Evolutionary conservation across 1,140 invertebrate species (phyloP).

Genomic region (Bombus impatiens): DNA sequence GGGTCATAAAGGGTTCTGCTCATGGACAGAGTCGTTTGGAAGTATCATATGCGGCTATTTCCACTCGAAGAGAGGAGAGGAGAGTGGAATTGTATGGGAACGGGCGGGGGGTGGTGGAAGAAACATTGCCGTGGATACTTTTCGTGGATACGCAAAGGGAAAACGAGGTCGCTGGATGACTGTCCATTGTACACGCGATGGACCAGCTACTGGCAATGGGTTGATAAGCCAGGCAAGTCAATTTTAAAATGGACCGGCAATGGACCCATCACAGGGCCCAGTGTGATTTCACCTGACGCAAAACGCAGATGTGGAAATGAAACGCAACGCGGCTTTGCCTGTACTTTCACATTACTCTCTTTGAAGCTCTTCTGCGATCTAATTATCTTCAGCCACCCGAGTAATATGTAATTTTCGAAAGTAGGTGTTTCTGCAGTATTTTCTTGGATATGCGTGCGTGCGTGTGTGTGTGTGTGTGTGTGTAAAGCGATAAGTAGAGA

Average conservation of each 20-base stretch:
- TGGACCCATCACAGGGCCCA: neutral
- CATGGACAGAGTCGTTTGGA: neutral
- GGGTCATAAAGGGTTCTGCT: neutral
- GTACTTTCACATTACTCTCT: neutral
- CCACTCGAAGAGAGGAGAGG: neutral
- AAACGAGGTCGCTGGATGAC: slow-evolving; percentile 19
- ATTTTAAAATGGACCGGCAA: slow-evolving; percentile 39
- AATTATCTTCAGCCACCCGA: neutral
- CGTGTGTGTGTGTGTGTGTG: accelerated
- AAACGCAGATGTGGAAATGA: neutral
- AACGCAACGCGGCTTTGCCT: neutral
- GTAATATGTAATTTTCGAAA: neutral
- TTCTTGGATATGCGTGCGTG: neutral
- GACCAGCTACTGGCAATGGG: neutral
- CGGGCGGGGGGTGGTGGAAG: neutral
- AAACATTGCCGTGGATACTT: neutral
- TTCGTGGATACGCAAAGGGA: neutral
- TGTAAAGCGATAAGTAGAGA: neutral
- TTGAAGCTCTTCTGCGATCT: neutral
- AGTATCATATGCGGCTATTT: neutral
- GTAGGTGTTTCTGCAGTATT: neutral
- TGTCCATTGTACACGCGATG: neutral
- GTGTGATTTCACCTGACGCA: neutral
- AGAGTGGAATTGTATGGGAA: neutral
- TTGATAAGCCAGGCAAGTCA: slow-evolving; percentile 35